A percentile compares a stretch with the other conserved stretches of the same genome.
These are phyloP conservation scores for Monopterus albus DNA, from an alignment of 2,113 vertebrate species.

Conservation along the genomic window DNA sequence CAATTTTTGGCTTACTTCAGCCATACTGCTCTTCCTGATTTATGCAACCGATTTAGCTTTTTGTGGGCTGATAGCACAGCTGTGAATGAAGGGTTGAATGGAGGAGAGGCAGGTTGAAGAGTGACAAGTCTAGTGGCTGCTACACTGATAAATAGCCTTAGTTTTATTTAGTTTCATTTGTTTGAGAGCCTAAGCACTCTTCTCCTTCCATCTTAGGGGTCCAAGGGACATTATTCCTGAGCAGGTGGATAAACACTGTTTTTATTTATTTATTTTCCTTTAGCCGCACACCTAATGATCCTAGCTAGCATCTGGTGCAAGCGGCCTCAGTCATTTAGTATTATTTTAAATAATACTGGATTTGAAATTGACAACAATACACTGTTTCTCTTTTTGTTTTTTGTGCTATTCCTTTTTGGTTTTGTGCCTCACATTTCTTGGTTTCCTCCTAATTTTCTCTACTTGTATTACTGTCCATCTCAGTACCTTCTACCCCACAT, in stretches of 20 bases:
- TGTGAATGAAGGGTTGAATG: slow-evolving; percentile 60
- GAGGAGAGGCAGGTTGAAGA: slow-evolving; percentile 53
- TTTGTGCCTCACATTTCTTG: background rate
- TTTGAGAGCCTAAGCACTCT: slow-evolving; percentile 63
- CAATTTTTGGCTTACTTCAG: slow-evolving; percentile 53
- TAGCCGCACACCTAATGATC: slow-evolving; percentile 69
- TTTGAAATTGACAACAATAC: slow-evolving; percentile 50
- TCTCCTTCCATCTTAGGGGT: slow-evolving; percentile 69
- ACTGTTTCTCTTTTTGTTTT: slow-evolving; percentile 5
- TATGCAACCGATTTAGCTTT: slow-evolving; percentile 62
- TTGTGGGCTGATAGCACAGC: slow-evolving; percentile 41
- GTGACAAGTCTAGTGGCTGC: slow-evolving; percentile 67
- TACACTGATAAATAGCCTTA: slow-evolving; percentile 71
- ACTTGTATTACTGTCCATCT: background rate
- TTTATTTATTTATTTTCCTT: no score
- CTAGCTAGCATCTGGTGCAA: slow-evolving; percentile 70
- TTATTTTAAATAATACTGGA: slow-evolving; percentile 46
- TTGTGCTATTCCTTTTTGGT: background rate
- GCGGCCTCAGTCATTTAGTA: slow-evolving; percentile 48
- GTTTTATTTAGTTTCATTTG: slow-evolving; percentile 76
- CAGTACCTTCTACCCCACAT: background rate
- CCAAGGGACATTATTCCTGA: slow-evolving; percentile 63
- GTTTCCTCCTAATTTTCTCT: background rate
- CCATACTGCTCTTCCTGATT: slow-evolving; percentile 51
- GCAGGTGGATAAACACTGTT: no score